Evolutionary conservation across 2,113 vertebrate genomes (phyloP), one percentile per base, ranked within the genome.

Genomic region (Misgurnus anguillicaudatus): DNA sequence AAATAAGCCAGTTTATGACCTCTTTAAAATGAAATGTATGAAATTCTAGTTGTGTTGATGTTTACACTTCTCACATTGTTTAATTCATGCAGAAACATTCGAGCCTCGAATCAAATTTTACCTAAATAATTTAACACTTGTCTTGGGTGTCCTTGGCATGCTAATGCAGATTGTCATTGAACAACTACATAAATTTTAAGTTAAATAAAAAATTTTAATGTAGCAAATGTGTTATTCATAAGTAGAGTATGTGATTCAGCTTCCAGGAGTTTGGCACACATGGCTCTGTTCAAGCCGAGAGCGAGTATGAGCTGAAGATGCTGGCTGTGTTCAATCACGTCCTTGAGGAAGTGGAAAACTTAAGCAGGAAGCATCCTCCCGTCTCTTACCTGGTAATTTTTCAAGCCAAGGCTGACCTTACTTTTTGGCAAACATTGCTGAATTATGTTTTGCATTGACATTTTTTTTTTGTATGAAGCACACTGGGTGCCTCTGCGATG

Each of bases 241-340:
- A n/a, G n/a, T 31, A 3, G 24, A 31, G 24, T 31, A 9, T 45
- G 4, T 83, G 47, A 60, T 85, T 38, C 36, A 99, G 97, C 89
- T 98, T 97, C 82, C 97, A 98, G 93, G 98, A 98, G 84, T 97
- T 92, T 0, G 92, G 93, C 14, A 90, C 91, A 0, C 82, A 89
- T 62, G 96, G 95, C 38, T 87, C 94, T 0, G 90, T 94, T 10
- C 95, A 92, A 38, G 92, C 96, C 0, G 95, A 98, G 83, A 98
- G 95, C 11, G 96, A 97, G 81, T 98, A 98, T 55, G 97, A 99
- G 90, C 93, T 97, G 67, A 93, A 91, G 86, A 97, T 98, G 95
- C 94, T 96, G 92, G 95, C 95, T 0, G 96, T 99, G 4, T 99
- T 97, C 88, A 95, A 89, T 84, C 95, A 80, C 0, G 96, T 99